Percentiles rank a stretch among this genome's conserved stretches.
phyloP scores from a whole-genome alignment of 2,797 vertebrate genomes.

The Sebastolobus altivelis region DNA sequence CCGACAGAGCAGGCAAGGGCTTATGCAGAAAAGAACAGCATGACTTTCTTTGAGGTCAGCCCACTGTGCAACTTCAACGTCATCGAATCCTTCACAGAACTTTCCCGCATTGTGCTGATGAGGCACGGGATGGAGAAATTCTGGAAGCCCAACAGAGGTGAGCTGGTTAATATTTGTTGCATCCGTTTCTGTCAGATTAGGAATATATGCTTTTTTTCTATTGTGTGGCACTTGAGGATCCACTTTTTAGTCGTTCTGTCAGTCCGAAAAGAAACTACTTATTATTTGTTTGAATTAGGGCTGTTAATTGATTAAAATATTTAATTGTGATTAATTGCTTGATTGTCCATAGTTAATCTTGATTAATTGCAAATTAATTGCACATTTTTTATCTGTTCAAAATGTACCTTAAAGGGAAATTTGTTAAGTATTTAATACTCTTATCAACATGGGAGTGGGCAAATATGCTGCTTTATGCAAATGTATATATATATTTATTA shows the following conservation, averaged over 20 bases:
- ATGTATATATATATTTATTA: too few species aligned
- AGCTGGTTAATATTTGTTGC: constrained; percentile 35
- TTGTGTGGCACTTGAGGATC: background rate
- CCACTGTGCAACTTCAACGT: constrained; percentile 99
- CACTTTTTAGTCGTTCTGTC: background rate
- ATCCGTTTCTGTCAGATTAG: background rate
- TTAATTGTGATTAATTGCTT: too few species aligned
- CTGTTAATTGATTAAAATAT: too few species aligned
- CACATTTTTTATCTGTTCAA: too few species aligned
- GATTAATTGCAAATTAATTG: too few species aligned
- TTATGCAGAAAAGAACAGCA: constrained; percentile 97
- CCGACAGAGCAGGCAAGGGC: constrained; percentile 96
- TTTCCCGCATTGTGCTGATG: constrained; percentile 98
- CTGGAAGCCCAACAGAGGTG: constrained; percentile 97
- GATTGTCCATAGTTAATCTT: too few species aligned
- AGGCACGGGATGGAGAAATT: constrained; percentile 99
- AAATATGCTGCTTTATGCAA: too few species aligned
- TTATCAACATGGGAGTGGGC: too few species aligned
- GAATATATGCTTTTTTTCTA: background rate
- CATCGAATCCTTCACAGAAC: constrained; percentile 97
- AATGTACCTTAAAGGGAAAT: too few species aligned
- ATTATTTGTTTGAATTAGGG: too few species aligned
- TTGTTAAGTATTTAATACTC: too few species aligned
- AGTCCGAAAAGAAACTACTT: background rate
- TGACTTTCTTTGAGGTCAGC: constrained; percentile 99